Percentiles rank a stretch among this genome's conserved stretches.
These are phyloP conservation scores for Linnaemya vulpina DNA, from an alignment of 2,888 invertebrate genomes.

Conservation along the genomic window DNA sequence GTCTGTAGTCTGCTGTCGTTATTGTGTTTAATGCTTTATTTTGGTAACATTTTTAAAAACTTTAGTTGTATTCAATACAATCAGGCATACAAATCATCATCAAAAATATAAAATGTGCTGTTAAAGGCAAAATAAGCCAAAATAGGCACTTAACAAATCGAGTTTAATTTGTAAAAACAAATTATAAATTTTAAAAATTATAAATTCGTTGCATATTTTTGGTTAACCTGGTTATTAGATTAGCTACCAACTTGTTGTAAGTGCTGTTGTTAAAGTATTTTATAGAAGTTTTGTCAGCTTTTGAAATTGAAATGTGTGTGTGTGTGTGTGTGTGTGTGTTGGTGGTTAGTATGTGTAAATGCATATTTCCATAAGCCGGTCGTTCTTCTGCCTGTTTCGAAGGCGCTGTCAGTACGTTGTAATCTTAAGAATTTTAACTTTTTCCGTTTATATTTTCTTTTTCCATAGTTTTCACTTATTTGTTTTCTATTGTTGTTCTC, in stretches of 20 bases:
- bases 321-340: too few relatives aligned
- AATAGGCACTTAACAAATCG: too few relatives aligned
- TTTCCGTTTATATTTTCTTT: conserved; percentile 32
- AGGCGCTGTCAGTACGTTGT: conserved; percentile 49
- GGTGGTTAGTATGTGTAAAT: background rate
- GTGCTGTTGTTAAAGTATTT: background rate
- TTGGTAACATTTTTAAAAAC: too few relatives aligned
- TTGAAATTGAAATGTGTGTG: background rate
- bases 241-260: conserved; percentile 32
- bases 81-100: too few relatives aligned
- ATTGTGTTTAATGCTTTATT: too few relatives aligned
- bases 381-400: conserved; percentile 8
- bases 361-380: conserved; percentile 12
- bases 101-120: too few relatives aligned
- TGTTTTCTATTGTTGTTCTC: conserved; percentile 24
- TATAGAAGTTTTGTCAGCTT: background rate
- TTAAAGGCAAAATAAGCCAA: too few relatives aligned
- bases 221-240: background rate
- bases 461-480: conserved; percentile 34
- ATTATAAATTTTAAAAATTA: too few relatives aligned
- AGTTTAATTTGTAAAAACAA: too few relatives aligned
- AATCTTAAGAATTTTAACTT: conserved; percentile 68
- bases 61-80: too few relatives aligned
- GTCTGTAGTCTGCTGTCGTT: too few relatives aligned
- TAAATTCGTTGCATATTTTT: background rate